Evolutionary conservation across 2,797 vertebrate species (phyloP).

Genomic region (Acomys russatus): DNA sequence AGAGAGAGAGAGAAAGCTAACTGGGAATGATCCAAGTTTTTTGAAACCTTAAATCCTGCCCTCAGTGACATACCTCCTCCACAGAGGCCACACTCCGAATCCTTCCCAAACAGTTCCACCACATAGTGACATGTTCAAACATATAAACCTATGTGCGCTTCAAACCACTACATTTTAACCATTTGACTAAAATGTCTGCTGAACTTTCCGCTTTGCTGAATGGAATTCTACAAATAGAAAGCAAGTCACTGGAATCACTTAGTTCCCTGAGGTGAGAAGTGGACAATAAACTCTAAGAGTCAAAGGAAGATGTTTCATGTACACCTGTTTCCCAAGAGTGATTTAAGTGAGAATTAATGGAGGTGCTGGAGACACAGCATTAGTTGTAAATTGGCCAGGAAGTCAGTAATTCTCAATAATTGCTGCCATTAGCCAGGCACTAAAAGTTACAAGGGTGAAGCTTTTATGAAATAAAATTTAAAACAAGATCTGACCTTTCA

Average conservation of each 20-base stretch:
- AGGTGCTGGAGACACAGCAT: background rate
- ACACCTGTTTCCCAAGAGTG: background rate
- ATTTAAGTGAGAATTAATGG: background rate
- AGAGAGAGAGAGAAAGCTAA: background rate
- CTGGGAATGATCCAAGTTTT: background rate
- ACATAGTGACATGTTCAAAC: background rate
- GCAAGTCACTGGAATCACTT: background rate
- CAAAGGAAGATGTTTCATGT: background rate
- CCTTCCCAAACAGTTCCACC: background rate
- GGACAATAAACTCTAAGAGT: background rate
- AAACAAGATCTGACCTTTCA: background rate
- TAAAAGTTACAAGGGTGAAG: background rate
- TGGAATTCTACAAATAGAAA: background rate
- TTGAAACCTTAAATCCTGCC: background rate
- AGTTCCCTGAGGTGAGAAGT: no score
- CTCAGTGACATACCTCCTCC: background rate
- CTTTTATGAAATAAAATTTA: background rate
- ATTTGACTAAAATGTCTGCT: background rate
- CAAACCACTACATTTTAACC: background rate
- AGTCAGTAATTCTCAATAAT: background rate
- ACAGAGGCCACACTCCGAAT: background rate
- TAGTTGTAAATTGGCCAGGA: background rate
- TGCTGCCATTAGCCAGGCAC: background rate
- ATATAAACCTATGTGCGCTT: background rate
- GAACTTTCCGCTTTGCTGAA: background rate